Evolutionary conservation across 2,797 vertebrate species (phyloP), one percentile per base, ranked within the genome.

Genomic region (Botia kubotai): DNA sequence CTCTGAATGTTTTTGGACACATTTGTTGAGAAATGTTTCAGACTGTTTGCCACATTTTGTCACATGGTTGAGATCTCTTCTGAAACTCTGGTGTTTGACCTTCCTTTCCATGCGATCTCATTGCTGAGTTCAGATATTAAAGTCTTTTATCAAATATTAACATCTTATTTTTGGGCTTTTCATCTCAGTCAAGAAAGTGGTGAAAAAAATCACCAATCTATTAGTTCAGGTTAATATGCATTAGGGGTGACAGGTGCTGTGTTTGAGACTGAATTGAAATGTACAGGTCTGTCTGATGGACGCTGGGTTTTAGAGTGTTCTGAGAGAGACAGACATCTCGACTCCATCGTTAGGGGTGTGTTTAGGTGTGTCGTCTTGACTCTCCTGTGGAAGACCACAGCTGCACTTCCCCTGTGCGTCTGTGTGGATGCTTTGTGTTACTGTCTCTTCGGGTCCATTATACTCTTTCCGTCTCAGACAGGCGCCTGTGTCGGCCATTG

Each of bases 401-500:
- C 81, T 69, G 69, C 62, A 70, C 79, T 83, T 85, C 75, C 72
- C 68, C 39, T 62, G 23, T 29, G 6, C 6, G 29, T 60, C 71
- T 33, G 53, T 17, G 19, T 73, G 69, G 72, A 69, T 85, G 76
- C 83, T 82, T 83, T 73, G 76, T 82, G 78, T 80, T 70, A 79
- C 33, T 57, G 55, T 74, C 75, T 80, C 70, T 43, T 33, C 58
- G 60, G 65, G 68, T 81, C 68, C 72, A 80, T 87, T 87, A 82
- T 87, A 70, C 68, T 79, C 81, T 72, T 85, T 82, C 84, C 83
- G 68, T 68, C n/a, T 77, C 72, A 83, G 79, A 80, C 81, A 65
- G 79, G 55, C 83, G 76, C 72, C 60, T 82, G 57, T 63, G 72
- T 74, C 29, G 43, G 58, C 53, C 77, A 72, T 33, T 82, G 39